Conservation (phyloP, 2,888 invertebrate species). For the Nemotelus nigrinus region DNA sequence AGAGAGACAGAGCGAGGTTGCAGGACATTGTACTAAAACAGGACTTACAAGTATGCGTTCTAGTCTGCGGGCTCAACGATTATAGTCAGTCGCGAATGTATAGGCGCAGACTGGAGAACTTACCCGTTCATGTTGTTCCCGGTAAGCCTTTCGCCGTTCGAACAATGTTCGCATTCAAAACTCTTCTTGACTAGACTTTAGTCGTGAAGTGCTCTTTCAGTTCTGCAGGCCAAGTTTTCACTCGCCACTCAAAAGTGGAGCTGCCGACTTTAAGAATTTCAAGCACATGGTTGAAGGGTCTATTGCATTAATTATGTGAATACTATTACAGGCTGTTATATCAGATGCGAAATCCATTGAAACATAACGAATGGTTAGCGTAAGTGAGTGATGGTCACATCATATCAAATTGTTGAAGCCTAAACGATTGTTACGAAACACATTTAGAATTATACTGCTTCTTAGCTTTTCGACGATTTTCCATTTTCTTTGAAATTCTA, state of each 20-base stretch:
- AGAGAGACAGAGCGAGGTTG: background rate
- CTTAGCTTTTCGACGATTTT: no score
- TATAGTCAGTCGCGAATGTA: background rate
- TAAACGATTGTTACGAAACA: no score
- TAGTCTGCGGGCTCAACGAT: no score
- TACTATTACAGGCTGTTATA: no score
- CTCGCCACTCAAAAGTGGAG: background rate
- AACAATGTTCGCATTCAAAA: constrained; percentile 23
- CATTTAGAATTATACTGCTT: no score
- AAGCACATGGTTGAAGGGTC: no score
- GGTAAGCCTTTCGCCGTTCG: constrained; percentile 32
- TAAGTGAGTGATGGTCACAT: no score
- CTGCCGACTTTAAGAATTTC: background rate
- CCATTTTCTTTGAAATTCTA: no score
- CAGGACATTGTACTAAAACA: constrained; percentile 23
- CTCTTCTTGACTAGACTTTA: constrained; percentile 23
- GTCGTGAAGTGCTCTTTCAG: constrained; percentile 27
- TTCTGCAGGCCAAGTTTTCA: background rate
- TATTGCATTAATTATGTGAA: no score
- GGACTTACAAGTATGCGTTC: constrained; percentile 18
- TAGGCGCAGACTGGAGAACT: background rate
- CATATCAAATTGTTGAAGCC: no score
- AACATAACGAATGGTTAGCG: no score
- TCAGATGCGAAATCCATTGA: no score
- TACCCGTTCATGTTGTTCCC: background rate